Conservation (phyloP, 1,140 invertebrate species). For the Bombus confusus region DNA sequence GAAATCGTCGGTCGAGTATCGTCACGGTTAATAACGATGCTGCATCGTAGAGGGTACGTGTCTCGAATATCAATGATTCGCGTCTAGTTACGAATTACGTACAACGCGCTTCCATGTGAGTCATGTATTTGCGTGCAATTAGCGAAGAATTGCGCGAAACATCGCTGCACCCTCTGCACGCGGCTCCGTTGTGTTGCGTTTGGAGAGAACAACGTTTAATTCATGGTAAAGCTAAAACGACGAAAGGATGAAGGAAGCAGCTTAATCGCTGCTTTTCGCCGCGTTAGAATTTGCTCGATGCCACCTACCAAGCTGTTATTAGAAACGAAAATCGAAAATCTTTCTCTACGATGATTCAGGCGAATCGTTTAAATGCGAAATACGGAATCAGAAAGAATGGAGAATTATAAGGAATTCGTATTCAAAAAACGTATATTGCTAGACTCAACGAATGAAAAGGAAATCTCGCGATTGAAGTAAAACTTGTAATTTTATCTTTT, state of each 20-base stretch:
- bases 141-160: conserved; percentile 11
- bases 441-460: too few relatives aligned
- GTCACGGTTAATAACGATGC: conserved; percentile 23
- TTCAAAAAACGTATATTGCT: too few relatives aligned
- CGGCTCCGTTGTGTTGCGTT: neutral
- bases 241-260: neutral
- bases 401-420: too few relatives aligned
- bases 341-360: too few relatives aligned
- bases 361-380: too few relatives aligned
- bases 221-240: neutral
- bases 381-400: too few relatives aligned
- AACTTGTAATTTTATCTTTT: too few relatives aligned
- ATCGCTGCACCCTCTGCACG: neutral
- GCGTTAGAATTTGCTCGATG: conserved; percentile 18
- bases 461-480: too few relatives aligned
- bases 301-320: too few relatives aligned
- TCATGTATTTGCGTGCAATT: conserved; percentile 9
- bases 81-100: conserved; percentile 7
- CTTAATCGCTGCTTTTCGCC: conserved; percentile 12
- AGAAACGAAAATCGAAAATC: too few relatives aligned
- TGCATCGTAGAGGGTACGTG: neutral
- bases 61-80: conserved; percentile 13
- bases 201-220: conserved; percentile 21
- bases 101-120: neutral
- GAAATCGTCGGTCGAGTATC: neutral